Evolutionary conservation across 2,888 invertebrate genomes (phyloP).

Genomic region (Sylvicola cinctus): DNA sequence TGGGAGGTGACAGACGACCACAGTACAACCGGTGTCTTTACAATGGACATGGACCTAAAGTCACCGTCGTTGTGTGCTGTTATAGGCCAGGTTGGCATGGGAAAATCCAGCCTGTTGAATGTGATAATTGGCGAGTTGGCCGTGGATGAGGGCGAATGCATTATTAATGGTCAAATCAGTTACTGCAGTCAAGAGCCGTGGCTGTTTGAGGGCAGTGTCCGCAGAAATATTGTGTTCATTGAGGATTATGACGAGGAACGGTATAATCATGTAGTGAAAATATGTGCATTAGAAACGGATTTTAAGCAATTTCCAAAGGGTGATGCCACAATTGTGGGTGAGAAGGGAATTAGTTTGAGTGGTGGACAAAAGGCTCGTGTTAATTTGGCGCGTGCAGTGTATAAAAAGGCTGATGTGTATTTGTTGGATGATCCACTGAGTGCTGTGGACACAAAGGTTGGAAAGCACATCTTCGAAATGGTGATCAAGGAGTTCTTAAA

Average conservation of each 20-base stretch:
- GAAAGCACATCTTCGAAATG: slow-evolving; percentile 64
- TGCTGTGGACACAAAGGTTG: slow-evolving; percentile 81
- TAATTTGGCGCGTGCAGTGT: slow-evolving; percentile 70
- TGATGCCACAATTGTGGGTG: slow-evolving; percentile 48
- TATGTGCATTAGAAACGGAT: slow-evolving; percentile 31
- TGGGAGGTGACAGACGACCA: background rate
- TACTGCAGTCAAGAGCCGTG: slow-evolving; percentile 76
- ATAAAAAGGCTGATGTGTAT: slow-evolving; percentile 69
- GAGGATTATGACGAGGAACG: slow-evolving; percentile 35
- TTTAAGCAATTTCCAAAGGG: slow-evolving; percentile 34
- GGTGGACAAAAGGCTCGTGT: slow-evolving; percentile 80
- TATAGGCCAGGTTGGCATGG: slow-evolving; percentile 50
- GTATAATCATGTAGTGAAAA: slow-evolving; percentile 24
- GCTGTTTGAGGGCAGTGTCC: slow-evolving; percentile 48
- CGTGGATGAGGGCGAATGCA: slow-evolving; percentile 23
- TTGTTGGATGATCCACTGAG: slow-evolving; percentile 79
- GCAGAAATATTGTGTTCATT: slow-evolving; percentile 40
- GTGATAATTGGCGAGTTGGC: slow-evolving; percentile 24
- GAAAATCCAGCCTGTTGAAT: slow-evolving; percentile 31
- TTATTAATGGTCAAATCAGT: slow-evolving; percentile 31
- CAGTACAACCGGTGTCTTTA: background rate
- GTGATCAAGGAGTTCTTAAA: slow-evolving; percentile 29
- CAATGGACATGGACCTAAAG: slow-evolving; percentile 6
- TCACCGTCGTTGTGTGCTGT: slow-evolving; percentile 33
- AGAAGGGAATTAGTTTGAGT: slow-evolving; percentile 63